Percentiles rank a stretch among this genome's conserved stretches.
These are phyloP conservation scores for Alces alces DNA, from an alignment of 2,113 vertebrate genomes.

Conservation along the genomic window DNA sequence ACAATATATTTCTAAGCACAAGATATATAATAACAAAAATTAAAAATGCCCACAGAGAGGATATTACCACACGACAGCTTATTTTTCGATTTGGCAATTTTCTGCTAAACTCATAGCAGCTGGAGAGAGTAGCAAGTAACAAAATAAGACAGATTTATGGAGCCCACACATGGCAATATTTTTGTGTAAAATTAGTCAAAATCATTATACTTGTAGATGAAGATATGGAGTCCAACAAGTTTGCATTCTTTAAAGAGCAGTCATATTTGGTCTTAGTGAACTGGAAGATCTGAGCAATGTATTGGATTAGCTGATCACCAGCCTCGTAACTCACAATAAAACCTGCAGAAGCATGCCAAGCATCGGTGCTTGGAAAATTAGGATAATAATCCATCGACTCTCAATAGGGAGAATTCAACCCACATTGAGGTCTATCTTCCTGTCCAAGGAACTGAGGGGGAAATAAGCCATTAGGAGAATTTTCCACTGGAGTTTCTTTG, in stretches of 20 bases:
- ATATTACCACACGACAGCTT: constrained; percentile 81
- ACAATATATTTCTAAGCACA: constrained; percentile 33
- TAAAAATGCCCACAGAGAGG: constrained; percentile 73
- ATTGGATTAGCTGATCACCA: constrained; percentile 78
- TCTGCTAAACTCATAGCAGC: constrained; percentile 82
- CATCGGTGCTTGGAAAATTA: constrained; percentile 62
- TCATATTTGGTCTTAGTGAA: constrained; percentile 77
- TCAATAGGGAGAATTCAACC: constrained; percentile 60
- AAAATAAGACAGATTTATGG: constrained; percentile 81
- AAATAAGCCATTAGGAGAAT: constrained; percentile 51
- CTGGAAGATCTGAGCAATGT: constrained; percentile 80
- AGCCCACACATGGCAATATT: constrained; percentile 87
- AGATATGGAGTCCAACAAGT: constrained; percentile 75
- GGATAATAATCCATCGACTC: constrained; percentile 60
- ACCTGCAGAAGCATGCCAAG: constrained; percentile 58
- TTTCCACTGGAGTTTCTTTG: constrained; percentile 37
- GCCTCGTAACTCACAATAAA: constrained; percentile 73
- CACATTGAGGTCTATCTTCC: constrained; percentile 43
- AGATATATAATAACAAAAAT: constrained; percentile 35
- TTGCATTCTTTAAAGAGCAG: constrained; percentile 78
- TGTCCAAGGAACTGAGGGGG: constrained; percentile 1
- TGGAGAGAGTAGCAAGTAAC: constrained; percentile 79
- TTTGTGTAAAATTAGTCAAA: constrained; percentile 82
- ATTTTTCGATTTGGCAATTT: constrained; percentile 77
- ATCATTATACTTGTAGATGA: constrained; percentile 79